phyloP scores from a whole-genome alignment of 2,888 invertebrate species.

The Lepidonotus clava region DNA sequence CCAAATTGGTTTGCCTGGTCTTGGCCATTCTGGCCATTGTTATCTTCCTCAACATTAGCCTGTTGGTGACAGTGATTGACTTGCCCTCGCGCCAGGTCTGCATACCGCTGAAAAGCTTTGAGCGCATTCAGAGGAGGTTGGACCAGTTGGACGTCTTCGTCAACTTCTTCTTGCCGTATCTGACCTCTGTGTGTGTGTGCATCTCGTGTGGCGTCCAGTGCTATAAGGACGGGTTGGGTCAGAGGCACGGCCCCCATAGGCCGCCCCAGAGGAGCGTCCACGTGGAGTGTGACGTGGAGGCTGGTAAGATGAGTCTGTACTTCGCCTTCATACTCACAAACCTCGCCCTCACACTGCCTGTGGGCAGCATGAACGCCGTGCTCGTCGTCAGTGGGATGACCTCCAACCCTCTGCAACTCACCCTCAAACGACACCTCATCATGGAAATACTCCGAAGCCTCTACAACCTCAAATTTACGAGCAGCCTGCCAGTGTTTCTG shows the following conservation, averaged over 20 bases:
- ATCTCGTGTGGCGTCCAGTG: constrained; percentile 13
- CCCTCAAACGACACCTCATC: neutral
- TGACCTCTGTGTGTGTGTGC: neutral
- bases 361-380: neutral
- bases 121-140: neutral
- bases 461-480: constrained; percentile 10
- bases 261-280: constrained; percentile 23
- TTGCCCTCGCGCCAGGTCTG: neutral
- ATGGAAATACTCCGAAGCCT: neutral
- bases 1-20: constrained; percentile 36
- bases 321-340: constrained; percentile 1
- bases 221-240: neutral
- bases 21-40: constrained; percentile 3
- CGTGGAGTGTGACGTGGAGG: constrained; percentile 37
- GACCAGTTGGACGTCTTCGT: constrained; percentile 16
- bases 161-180: constrained; percentile 19
- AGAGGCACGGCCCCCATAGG: constrained; percentile 15
- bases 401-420: neutral
- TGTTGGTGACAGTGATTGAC: constrained; percentile 22
- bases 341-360: neutral
- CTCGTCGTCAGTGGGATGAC: constrained; percentile 2
- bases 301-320: constrained; percentile 1
- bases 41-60: constrained; percentile 49
- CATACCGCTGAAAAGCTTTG: neutral
- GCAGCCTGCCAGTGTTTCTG: neutral